Conservation (phyloP, 2,888 invertebrate species). For the Camptogramma bilineatum region DNA sequence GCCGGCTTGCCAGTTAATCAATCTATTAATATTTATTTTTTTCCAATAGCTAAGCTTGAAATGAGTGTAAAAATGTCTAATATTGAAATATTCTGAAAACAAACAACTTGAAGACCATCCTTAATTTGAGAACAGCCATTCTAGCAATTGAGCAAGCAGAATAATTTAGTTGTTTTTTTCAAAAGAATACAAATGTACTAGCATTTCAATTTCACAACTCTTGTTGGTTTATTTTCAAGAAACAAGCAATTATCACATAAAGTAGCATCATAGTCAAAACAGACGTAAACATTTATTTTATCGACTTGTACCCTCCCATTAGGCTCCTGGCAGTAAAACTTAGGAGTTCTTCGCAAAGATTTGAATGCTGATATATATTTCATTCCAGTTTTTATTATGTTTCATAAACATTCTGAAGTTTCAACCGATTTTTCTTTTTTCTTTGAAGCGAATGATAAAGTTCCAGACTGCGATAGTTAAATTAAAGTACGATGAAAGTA, state of each 20-base stretch:
- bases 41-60: too few relatives aligned
- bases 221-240: constrained; percentile 9
- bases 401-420: constrained; percentile 13
- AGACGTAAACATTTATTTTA: constrained; percentile 33
- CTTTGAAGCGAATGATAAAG: background rate
- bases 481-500: background rate
- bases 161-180: background rate
- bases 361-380: constrained; percentile 33
- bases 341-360: constrained; percentile 25
- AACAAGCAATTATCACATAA: constrained; percentile 27
- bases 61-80: too few relatives aligned
- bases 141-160: background rate
- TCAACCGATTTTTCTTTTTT: constrained; percentile 8
- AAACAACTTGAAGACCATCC: too few relatives aligned
- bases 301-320: constrained; percentile 30
- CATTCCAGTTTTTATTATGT: constrained; percentile 23
- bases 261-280: constrained; percentile 25
- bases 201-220: background rate
- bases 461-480: too few relatives aligned
- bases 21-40: too few relatives aligned
- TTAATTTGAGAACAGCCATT: background rate
- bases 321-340: constrained; percentile 29
- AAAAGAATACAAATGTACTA: background rate
- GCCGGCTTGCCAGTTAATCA: too few relatives aligned
- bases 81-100: too few relatives aligned